Conservation (phyloP, 2,797 vertebrate genomes). For the Tiaroga cobitis region DNA sequence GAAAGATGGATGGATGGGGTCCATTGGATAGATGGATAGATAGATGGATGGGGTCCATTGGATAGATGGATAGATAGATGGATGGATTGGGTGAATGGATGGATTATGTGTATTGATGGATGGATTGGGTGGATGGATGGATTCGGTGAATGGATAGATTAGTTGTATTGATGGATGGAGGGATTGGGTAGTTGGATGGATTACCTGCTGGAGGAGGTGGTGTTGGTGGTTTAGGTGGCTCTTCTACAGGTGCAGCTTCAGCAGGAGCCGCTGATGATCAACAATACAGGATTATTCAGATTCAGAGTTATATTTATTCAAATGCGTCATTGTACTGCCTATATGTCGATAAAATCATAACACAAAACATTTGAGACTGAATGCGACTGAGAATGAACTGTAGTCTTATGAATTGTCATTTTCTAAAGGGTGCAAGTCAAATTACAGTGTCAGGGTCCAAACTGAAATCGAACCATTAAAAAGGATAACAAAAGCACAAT, state of each 20-base stretch:
- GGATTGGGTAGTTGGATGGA: neutral
- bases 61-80: neutral
- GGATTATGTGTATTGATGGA: too few relatives aligned
- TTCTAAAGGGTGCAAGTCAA: neutral
- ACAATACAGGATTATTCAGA: constrained; percentile 26
- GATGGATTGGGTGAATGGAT: too few relatives aligned
- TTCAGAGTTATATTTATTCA: neutral
- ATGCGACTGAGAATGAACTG: neutral
- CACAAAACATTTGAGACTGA: neutral
- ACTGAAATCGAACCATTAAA: constrained; percentile 19
- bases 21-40: neutral
- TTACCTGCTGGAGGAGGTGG: constrained; percentile 78
- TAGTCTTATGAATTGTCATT: neutral
- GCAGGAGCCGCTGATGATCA: constrained; percentile 68
- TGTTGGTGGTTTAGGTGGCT: constrained; percentile 73
- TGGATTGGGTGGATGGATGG: neutral
- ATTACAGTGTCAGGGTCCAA: neutral
- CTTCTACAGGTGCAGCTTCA: constrained; percentile 70
- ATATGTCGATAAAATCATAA: neutral
- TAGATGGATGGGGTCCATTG: neutral
- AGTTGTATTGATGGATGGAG: neutral
- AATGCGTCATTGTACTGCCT: neutral
- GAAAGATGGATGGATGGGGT: neutral
- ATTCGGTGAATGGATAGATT: neutral
- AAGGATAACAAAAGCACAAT: neutral